phyloP scores from a whole-genome alignment of 1,140 invertebrate species.

The Brachystomella parvula region DNA sequence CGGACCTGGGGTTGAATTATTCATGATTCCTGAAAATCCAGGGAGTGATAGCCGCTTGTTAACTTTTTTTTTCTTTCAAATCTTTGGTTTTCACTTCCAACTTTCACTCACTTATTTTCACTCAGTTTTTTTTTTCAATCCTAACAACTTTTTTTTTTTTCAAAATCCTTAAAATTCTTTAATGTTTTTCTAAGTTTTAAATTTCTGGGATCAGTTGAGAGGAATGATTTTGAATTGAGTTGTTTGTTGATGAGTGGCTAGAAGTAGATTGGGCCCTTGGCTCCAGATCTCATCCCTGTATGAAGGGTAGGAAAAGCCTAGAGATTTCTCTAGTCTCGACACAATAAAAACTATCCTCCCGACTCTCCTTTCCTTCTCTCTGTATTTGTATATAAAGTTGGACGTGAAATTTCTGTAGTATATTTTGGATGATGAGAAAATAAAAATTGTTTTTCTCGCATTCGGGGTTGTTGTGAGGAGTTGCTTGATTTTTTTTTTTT shows the following conservation, averaged over 20 bases:
- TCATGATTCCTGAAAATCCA: neutral
- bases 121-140: too few species aligned
- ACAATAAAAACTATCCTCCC: neutral
- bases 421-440: slow-evolving; percentile 5
- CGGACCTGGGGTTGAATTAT: neutral
- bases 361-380: neutral
- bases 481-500: neutral
- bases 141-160: too few species aligned
- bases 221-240: neutral
- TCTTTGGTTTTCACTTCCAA: neutral
- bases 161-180: too few species aligned
- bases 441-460: neutral
- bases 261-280: neutral
- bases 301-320: neutral
- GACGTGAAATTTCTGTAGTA: neutral
- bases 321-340: neutral
- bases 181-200: too few species aligned
- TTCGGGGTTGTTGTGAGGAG: neutral
- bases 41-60: neutral
- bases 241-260: neutral
- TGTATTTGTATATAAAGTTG: slow-evolving; percentile 7
- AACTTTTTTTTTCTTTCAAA: neutral
- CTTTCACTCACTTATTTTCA: neutral
- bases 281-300: neutral
- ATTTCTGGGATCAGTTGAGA: too few species aligned